Evolutionary conservation across 2,797 vertebrate genomes (phyloP).

Genomic region (Hippoglossus hippoglossus): DNA sequence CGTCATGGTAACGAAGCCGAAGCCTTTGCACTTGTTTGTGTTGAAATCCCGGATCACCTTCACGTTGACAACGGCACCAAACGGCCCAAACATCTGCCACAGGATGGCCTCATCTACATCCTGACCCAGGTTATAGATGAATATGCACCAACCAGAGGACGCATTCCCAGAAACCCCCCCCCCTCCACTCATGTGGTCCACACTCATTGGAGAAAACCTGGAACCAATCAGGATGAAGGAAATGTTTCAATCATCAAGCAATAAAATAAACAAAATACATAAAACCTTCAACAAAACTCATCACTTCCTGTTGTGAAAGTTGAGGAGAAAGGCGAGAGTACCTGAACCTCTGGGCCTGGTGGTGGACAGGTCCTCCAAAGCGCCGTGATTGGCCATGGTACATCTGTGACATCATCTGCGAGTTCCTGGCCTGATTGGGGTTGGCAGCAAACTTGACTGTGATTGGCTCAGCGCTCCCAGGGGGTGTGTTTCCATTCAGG

Average conservation of each 20-base stretch:
- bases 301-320: neutral
- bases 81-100: conserved; percentile 99
- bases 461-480: conserved; percentile 93
- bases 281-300: neutral
- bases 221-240: neutral
- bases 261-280: neutral
- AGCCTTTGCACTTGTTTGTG: conserved; percentile 99
- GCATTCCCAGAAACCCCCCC: conserved; percentile 89
- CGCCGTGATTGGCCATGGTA: conserved; percentile 94
- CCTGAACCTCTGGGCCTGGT: conserved; percentile 98
- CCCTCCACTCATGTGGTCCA: conserved; percentile 91
- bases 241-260: neutral
- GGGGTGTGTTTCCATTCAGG: conserved; percentile 94
- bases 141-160: conserved; percentile 97
- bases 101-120: conserved; percentile 96
- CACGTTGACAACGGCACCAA: conserved; percentile 96
- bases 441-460: conserved; percentile 98
- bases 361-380: conserved; percentile 95
- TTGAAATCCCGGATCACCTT: conserved; percentile 99
- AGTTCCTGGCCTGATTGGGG: conserved; percentile 95
- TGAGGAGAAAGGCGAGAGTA: conserved; percentile 64
- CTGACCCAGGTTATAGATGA: conserved; percentile 98
- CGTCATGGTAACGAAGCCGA: conserved; percentile 98
- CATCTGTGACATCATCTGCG: conserved; percentile 94
- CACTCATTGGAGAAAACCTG: conserved; percentile 78